Base-by-base conservation (phyloP, 2,113 vertebrate genomes). In the Macrotus californicus region DNA sequence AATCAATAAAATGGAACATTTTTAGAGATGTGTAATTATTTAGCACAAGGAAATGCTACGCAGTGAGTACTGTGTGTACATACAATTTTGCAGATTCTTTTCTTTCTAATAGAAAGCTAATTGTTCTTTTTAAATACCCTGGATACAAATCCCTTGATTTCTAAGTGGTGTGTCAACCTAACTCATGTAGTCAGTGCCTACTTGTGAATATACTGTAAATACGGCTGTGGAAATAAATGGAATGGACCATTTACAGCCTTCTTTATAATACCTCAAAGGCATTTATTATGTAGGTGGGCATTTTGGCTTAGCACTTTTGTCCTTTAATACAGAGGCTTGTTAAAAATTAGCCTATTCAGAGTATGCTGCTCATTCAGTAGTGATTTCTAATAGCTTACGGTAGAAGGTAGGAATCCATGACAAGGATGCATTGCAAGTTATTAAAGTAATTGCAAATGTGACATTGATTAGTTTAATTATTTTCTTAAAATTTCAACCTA, bases 1-100 rank as follows among this genome's bases (percentile, higher is more conserved):
- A 96, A 95, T 96, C 94, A 96, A 85, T 97, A 97, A 97, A 97
- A 31, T 96, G 3, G 26, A 90, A 11, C 84, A 72, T 95, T 96
- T 97, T 95, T 67, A 97, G 81, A 97, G 56, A 89, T 92, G 24
- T 31, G 69, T 36, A 97, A 97, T 97, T 98, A 97, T 96, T 98
- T 93, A 97, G 76, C 69, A 92, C 92, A 87, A 64, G 72, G 66
- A 90, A 79, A 93, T 36, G 18, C 48, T 86, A 19, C 29, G 48
- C 22, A 89, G 48, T 24, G 95, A 96, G 66, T 72, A 50, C 11
- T 86, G 5, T 82, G 48, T 87, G 46, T 93, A n/a, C 0, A 14
- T 54, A 87, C 22, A 76, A 41, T 84, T 89, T 14, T 15, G 46
- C 4, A 52, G 31, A 70, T 67, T 94, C 43, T 94, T 92, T 96